Evolutionary conservation across 92 coral and sea anemone genomes (phyloP).

Genomic region (Diadumene lineata): DNA sequence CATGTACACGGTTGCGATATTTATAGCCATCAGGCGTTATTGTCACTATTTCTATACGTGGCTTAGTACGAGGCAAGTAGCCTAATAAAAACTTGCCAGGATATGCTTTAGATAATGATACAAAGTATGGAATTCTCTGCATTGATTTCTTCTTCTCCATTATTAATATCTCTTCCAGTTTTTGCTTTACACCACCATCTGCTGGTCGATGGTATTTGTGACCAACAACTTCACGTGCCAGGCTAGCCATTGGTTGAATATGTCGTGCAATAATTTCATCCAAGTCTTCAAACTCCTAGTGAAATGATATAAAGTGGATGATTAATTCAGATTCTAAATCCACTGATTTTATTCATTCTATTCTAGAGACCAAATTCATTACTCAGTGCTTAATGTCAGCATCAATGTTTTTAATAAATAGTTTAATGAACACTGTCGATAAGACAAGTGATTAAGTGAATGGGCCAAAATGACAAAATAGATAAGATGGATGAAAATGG

Average conservation of each 20-base stretch:
- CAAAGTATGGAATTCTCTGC: constrained; percentile 86
- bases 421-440: too few relatives aligned
- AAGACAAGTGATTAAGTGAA: too few relatives aligned
- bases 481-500: too few relatives aligned
- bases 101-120: constrained; percentile 76
- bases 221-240: constrained; percentile 80
- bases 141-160: constrained; percentile 83
- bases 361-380: too few relatives aligned
- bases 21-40: constrained; percentile 92
- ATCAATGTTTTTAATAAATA: too few relatives aligned
- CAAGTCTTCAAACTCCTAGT: constrained; percentile 94
- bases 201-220: constrained; percentile 87
- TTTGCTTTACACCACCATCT: constrained; percentile 74
- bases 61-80: constrained; percentile 87
- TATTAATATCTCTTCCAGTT: constrained; percentile 71
- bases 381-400: too few relatives aligned
- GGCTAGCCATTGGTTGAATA: constrained; percentile 95
- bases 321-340: too few relatives aligned
- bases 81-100: constrained; percentile 97
- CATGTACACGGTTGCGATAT: constrained; percentile 92
- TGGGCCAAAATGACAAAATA: too few relatives aligned
- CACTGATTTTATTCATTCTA: too few relatives aligned
- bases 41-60: constrained; percentile 80
- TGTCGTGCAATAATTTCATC: constrained; percentile 98
- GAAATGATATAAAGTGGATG: not conserved